Evolutionary conservation across 1,140 invertebrate species (phyloP), one percentile per base, ranked within the genome.

Genomic region (Nasonia longicornis): DNA sequence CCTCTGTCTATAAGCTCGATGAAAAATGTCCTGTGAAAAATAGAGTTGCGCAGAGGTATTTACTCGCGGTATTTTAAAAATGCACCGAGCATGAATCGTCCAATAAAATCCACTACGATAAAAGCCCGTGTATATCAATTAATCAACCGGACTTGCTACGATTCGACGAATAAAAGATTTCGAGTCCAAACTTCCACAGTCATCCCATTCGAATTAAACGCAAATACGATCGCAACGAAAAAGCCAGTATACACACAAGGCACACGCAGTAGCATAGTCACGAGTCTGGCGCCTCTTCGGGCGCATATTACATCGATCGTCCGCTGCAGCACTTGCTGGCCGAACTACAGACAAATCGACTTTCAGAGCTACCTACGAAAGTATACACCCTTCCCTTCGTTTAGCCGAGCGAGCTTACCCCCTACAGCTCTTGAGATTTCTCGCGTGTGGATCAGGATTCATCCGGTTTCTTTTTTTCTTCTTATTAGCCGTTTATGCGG

Each of bases 291-390:
- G 52, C 52, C 20, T 58, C 52, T n/a, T n/a, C 20, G 26, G 16
- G 10, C 11, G 64, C 64, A 29, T 67, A 67, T 67, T 67, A 67
- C 64, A 67, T 67, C 64, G 64, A 67, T 67, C 64, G 64, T n/a
- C 20, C 6, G 52, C 52, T 58, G 14, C 16, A 20, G 52, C 52
- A 14, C 52, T n/a, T n/a, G 1, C 26, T 26, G 52, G 52, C 16
- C 52, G 16, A 58, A 58, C 16, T 58, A 20, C 64, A 67, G 64
- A 67, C 22, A 6, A 67, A 31, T 67, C 64, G 29, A n/a, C 64
- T 67, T 67, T n/a, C 26, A 31, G 4, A 52, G 14, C 16, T n/a
- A 58, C 7, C 2, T 58, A n/a, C 52, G 16, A n/a, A 58, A 6
- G 16, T 14, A 1, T 52, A 52, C 12, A 52, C 48, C 52, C 52